phyloP scores from a whole-genome alignment of 2,113 vertebrate genomes.

The Pelecanus crispus region DNA sequence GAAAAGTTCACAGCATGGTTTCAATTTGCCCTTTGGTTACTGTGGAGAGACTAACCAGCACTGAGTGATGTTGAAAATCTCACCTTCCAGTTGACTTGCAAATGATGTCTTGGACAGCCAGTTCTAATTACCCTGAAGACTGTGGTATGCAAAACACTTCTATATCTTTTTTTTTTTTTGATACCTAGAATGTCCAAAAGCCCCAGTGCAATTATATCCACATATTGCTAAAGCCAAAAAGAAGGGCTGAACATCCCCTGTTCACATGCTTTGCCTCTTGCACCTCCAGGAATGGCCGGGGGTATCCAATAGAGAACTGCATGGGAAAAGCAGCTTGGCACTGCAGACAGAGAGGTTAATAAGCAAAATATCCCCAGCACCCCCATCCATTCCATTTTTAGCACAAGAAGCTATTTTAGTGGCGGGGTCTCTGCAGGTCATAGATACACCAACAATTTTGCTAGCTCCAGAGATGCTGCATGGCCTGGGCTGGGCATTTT shows the following conservation, averaged over 20 bases:
- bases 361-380: not conserved
- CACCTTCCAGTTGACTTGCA: not conserved
- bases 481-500: not conserved
- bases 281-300: not conserved
- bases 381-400: not conserved
- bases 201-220: not conserved
- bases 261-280: rapidly evolving
- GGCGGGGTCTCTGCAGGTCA: not conserved
- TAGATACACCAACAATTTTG: not conserved
- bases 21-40: not conserved
- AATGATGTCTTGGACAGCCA: rapidly evolving
- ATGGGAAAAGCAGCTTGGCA: not conserved
- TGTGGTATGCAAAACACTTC: not conserved
- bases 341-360: not conserved
- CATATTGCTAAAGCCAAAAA: not conserved
- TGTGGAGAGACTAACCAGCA: not conserved
- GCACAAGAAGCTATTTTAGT: rapidly evolving
- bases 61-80: not conserved
- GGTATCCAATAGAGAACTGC: rapidly evolving
- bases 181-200: not conserved
- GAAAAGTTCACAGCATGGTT: not conserved
- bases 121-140: not conserved
- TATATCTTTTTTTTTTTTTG: not conserved
- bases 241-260: not conserved
- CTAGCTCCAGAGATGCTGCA: not conserved